Evolutionary conservation across 2,113 vertebrate species (phyloP), one percentile per base, ranked within the genome.

Genomic region (Melanotaenia duboulayi): DNA sequence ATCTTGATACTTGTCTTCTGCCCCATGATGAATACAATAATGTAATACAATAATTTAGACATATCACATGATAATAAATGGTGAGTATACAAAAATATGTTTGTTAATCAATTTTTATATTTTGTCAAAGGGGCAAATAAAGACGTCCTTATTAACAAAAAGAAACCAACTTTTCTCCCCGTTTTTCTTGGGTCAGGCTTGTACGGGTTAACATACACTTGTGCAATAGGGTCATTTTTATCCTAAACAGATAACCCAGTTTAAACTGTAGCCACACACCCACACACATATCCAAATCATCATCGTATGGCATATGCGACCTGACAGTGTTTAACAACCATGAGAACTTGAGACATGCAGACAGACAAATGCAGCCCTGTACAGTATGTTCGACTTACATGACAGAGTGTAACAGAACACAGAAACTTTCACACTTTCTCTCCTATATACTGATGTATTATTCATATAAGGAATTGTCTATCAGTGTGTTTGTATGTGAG

Each of bases 271-370:
- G 72, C 24, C 39, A 50, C 71, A 35, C 61, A 55, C 55, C 46
- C 19, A 20, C n/a, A 24, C 52, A 22, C 57, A 65, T 60, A 67
- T 54, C 52, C 65, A 64, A 19, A 82, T 74, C 72, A 70, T 80
- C 77, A 73, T 77, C 71, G 52, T 55, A 60, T 81, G 67, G 81
- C 79, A 85, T 74, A 83, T 83, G 66, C 13, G 62, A 83, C 69
- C 71, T 84, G 83, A 85, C 77, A 86, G 72, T 73, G 32, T 78
- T 74, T 75, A 79, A 59, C 76, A 57, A 59, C 52, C 94, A 94
- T 94, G 94, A 58, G 58, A 40, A 50, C 64, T 24, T 63, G 58
- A 74, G 37, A 74, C 44, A 69, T 35, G 50, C 25, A 60, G 62
- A 22, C 50, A 71, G 54, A 65, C 65, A 52, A 70, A 76, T 59